Evolutionary conservation across 64 coral and sea anemone genomes (phyloP).

Genomic region (Catalaphyllia jardinei): DNA sequence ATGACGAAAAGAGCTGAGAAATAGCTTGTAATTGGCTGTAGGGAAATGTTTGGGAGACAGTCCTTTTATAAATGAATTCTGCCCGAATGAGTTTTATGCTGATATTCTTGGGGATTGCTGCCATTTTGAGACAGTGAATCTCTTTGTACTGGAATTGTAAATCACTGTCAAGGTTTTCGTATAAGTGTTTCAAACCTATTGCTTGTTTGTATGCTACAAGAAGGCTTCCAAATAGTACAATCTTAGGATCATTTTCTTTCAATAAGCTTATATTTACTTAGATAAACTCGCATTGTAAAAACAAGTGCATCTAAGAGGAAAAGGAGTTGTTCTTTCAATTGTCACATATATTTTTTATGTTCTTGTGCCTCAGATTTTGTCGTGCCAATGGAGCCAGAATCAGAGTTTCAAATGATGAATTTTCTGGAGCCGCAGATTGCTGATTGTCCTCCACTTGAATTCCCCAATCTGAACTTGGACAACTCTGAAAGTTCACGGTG

Average conservation of each 20-base stretch:
- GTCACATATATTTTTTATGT: neutral
- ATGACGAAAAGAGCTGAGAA: too few relatives aligned
- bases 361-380: neutral
- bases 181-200: neutral
- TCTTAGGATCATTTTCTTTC: too few relatives aligned
- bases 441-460: slow-evolving; percentile 14
- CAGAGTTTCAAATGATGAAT: slow-evolving; percentile 1
- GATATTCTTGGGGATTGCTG: neutral
- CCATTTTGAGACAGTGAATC: neutral
- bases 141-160: neutral
- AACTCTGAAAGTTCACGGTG: neutral
- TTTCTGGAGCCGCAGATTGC: neutral
- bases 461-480: slow-evolving; percentile 1
- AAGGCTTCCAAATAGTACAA: too few relatives aligned
- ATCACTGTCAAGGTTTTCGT: neutral
- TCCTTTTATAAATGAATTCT: too few relatives aligned
- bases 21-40: too few relatives aligned
- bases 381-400: neutral
- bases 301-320: too few relatives aligned
- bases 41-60: too few relatives aligned
- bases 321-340: neutral
- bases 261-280: too few relatives aligned
- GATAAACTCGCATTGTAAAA: too few relatives aligned
- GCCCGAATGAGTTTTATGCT: too few relatives aligned
- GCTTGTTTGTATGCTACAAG: too few relatives aligned